Base-by-base conservation (phyloP, 2,888 invertebrate species). In the Drosophila villosipedis region DNA sequence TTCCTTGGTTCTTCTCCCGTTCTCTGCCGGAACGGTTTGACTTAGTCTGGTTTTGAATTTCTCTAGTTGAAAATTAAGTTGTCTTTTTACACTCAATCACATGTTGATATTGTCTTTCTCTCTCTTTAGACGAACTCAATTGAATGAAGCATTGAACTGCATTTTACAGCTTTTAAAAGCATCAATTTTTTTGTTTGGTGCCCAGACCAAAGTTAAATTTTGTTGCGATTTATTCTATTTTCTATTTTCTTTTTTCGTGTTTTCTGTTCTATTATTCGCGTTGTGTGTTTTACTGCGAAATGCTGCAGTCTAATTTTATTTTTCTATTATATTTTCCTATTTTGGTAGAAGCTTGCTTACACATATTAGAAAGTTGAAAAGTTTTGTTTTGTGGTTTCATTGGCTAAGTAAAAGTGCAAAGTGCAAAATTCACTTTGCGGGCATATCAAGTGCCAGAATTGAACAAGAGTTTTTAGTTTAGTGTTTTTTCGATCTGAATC, bases 1-100 rank as follows among this genome's bases (percentile, higher is more conserved):
- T 28, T 28, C 4, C 28, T 5, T 5, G 30, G 30, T 2, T 7
- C 7, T 43, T 7, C 0, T 1, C 4, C 22, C 47, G 6, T 22
- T 22, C 1, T 6, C 5, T 22, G 3, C 5, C 10, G 31, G 31
- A 9, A 10, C 1, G 1, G 69, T 85, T 74, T 81, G 66, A 75
- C 50, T 47, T 74, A 49, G 87, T 84, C 35, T 68, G 81, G 70
- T 73, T 80, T 90, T 76, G 72, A 82, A 67, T 80, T 75, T 84
- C 64, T 67, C 57, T 49, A 67, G 49, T 70, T 58, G 37, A 54
- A 80, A 77, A 85, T 75, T 31, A 72, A 89, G 67, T 71, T 78
- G 71, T 79, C 70, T 43, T 16, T 28, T 41, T 61, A 22, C 25
- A 25, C 25, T 39, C 47, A 16, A 14, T n/a, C n/a, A 16, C 31